Evolutionary conservation across 2,113 vertebrate genomes (phyloP), one percentile per base, ranked within the genome.

Genomic region (Genyomyrus donnyi): DNA sequence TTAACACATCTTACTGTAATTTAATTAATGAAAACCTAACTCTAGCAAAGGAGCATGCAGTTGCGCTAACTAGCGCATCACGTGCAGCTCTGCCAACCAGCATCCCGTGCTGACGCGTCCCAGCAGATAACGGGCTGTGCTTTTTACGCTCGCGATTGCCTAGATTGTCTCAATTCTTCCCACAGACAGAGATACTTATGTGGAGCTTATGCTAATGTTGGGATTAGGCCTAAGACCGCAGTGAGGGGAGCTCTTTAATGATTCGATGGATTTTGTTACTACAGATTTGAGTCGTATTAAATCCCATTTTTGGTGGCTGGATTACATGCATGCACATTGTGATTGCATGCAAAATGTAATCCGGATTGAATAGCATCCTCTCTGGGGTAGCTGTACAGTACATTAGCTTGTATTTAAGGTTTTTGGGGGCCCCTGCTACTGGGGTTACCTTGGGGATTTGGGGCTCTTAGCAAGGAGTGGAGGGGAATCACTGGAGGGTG

Each of bases 181-280:
- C 42, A 92, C 93, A 95, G 95, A 95, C 94, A 93, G 93, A 77
- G 93, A 83, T 93, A 92, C 92, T 93, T 91, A 92, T 88, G 90
- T 50, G 88, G 92, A 92, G 93, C 93, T 96, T 95, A 95, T 94
- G 87, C 91, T 94, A 92, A 93, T 93, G 92, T 93, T 88, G 86
- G 93, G 95, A 95, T 96, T 96, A 95, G 90, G 90, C 91, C 89
- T 70, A 50, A 70, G 86, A 56, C 93, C 94, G 95, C 93, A 94
- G 92, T 80, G 92, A 92, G 93, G 91, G 89, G 74, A 91, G 93
- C 94, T 93, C 95, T 93, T 91, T 92, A 91, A 70, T 94, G 93
- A 95, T 95, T 94, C 94, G 91, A 90, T 90, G 58, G 39, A n/a
- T 92, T 90, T 91, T 92, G 90, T 91, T 90, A 42, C 77, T 85